A percentile compares a stretch with the other conserved stretches of the same genome.
Conservation (phyloP, 2,113 vertebrate genomes). For the Genyomyrus donnyi region DNA sequence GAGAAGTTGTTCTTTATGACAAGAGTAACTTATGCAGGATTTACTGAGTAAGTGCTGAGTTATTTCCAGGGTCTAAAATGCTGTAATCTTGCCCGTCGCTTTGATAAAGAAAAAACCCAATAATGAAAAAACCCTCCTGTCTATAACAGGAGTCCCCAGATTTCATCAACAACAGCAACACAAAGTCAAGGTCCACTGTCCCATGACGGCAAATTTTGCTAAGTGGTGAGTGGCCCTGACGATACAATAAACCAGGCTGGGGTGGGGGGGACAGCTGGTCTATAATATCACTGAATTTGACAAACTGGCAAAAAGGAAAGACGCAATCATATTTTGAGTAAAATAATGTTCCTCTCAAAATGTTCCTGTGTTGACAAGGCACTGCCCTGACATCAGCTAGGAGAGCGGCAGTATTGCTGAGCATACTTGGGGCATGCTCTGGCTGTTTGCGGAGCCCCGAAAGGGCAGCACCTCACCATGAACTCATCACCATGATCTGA, state of each 20-base stretch:
- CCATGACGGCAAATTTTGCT: not conserved
- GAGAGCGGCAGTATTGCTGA: not conserved
- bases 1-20: not conserved
- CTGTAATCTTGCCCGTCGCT: not conserved
- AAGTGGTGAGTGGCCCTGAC: not conserved
- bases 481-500: not conserved
- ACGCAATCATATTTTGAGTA: not conserved
- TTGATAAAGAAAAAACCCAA: not conserved
- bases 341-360: not conserved
- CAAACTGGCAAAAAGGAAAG: not conserved
- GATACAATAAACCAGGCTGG: not conserved
- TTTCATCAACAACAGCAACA: not conserved
- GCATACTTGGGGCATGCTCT: not conserved
- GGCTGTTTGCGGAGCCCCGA: not conserved
- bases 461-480: not conserved
- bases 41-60: not conserved
- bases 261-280: not conserved
- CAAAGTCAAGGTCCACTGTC: not conserved
- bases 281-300: not conserved
- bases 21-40: not conserved
- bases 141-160: not conserved
- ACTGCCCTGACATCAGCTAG: not conserved
- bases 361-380: not conserved
- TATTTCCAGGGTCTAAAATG: not conserved
- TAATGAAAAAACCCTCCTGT: not conserved